Evolutionary conservation across 2,888 invertebrate genomes (phyloP).

Genomic region (Lepeophtheirus nordmannii): DNA sequence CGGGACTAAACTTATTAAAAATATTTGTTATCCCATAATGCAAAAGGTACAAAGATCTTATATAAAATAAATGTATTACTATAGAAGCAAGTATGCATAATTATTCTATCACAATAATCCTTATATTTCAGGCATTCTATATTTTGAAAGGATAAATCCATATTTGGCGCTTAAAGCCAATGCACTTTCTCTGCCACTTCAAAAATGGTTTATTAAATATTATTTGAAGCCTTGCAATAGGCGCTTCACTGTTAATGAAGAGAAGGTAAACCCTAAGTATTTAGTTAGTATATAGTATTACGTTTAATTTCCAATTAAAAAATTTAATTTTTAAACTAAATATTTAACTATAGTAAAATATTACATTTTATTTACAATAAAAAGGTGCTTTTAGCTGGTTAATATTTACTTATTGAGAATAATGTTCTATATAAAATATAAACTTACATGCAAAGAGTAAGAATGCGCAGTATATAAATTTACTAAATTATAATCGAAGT

Average conservation of each 20-base stretch:
- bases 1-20: not conserved
- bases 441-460: not conserved
- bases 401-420: not conserved
- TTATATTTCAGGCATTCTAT: not conserved
- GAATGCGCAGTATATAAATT: not conserved
- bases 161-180: not conserved
- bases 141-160: not conserved
- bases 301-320: conserved; percentile 1
- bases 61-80: not conserved
- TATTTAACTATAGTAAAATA: not conserved
- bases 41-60: not conserved
- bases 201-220: not conserved
- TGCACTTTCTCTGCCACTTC: not conserved
- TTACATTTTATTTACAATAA: not conserved
- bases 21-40: not conserved
- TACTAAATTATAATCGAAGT: not conserved
- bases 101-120: not conserved
- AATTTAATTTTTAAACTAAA: not conserved
- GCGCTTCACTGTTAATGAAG: not conserved
- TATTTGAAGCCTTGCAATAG: not conserved
- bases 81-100: not conserved
- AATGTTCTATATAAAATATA: not conserved
- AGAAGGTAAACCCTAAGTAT: not conserved
- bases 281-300: not conserved
- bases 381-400: not conserved